These are phyloP conservation scores for Aphelinus certus DNA, from an alignment of 1,140 invertebrate genomes.

Conservation along the genomic window DNA sequence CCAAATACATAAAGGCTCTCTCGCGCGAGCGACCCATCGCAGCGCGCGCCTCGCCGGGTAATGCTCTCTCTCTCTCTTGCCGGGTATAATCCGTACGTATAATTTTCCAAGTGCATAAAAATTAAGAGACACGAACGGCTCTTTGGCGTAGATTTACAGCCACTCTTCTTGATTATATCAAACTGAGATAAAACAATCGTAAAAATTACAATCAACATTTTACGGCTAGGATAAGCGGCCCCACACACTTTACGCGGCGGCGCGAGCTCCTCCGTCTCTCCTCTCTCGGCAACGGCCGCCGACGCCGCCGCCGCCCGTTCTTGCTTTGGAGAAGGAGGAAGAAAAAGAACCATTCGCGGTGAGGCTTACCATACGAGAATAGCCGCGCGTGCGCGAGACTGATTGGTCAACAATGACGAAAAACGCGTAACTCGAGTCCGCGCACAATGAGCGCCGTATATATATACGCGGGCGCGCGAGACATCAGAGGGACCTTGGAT, in stretches of 20 bases:
- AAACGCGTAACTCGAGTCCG: no score
- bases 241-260: not conserved
- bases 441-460: no score
- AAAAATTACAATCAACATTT: constrained; percentile 39
- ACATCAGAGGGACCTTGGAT: constrained; percentile 21
- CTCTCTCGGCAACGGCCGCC: no score
- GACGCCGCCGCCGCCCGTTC: no score
- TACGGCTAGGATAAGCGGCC: constrained; percentile 19
- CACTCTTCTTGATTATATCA: constrained; percentile 36
- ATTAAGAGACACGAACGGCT: constrained; percentile 8
- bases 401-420: constrained; percentile 26
- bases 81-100: no score
- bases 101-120: constrained; percentile 11
- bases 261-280: no score
- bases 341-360: not conserved
- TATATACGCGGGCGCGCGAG: not conserved
- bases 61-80: no score
- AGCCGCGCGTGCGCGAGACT: not conserved
- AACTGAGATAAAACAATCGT: constrained; percentile 36
- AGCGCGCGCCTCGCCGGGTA: no score
- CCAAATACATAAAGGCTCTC: no score
- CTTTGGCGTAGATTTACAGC: constrained; percentile 25
- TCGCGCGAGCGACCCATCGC: no score
- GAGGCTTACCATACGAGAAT: not conserved
- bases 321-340: no score